A percentile compares a stretch with the other conserved stretches of the same genome.
These are phyloP conservation scores for Pseudopleuronectes americanus DNA, from an alignment of 2,797 vertebrate species.

Conservation along the genomic window DNA sequence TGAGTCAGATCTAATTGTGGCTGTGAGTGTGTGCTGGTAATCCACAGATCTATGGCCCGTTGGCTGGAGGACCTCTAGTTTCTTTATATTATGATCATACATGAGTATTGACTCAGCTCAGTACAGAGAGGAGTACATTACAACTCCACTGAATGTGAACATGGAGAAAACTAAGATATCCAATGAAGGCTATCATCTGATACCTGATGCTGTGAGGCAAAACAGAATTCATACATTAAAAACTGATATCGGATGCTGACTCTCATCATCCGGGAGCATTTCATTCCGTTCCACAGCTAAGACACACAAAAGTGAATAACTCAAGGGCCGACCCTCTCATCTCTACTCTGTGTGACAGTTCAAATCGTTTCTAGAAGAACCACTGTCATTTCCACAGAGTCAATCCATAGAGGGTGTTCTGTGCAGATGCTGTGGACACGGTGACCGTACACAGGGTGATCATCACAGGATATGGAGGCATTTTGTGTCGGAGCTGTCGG, in stretches of 20 bases:
- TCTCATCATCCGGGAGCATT: neutral
- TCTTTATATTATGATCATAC: conserved; percentile 1
- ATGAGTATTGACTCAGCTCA: neutral
- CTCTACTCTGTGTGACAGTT: conserved; percentile 52
- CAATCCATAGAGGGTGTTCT: conserved; percentile 42
- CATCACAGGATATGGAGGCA: conserved; percentile 19
- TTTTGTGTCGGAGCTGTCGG: conserved; percentile 50
- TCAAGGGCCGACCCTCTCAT: conserved; percentile 3
- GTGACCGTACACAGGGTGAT: conserved; percentile 75
- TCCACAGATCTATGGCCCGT: conserved; percentile 5
- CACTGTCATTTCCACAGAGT: conserved; percentile 25
- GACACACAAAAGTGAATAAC: conserved; percentile 9
- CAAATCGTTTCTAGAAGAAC: conserved; percentile 34
- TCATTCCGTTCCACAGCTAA: neutral
- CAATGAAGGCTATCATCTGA: neutral
- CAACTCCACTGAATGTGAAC: neutral
- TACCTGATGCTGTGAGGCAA: neutral
- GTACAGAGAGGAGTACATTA: neutral
- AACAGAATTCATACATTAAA: neutral
- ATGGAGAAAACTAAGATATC: too few relatives aligned
- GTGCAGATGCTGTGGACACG: conserved; percentile 55
- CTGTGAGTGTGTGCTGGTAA: conserved; percentile 20
- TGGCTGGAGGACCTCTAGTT: neutral
- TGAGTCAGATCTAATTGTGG: conserved; percentile 55
- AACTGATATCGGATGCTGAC: neutral